Evolutionary conservation across 2,113 vertebrate genomes (phyloP), one percentile per base, ranked within the genome.

Genomic region (Phrynocephalus versicolor): DNA sequence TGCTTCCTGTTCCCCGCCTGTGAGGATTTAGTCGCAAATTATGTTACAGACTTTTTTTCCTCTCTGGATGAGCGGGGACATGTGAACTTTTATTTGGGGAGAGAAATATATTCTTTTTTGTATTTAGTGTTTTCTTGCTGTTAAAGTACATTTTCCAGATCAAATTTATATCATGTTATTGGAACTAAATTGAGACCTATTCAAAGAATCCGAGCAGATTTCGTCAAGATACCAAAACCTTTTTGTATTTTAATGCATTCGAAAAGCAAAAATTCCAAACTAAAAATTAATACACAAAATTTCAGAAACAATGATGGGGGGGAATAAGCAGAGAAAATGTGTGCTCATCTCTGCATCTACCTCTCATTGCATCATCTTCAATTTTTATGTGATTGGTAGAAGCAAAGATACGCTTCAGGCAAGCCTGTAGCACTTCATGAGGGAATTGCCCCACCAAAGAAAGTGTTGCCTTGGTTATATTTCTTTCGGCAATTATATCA

Each of bases 341-440:
- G 16, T 13, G 30, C 23, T 1, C 0, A 6, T 65, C 73, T 1
- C 85, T 65, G 70, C 23, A n/a, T 51, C 83, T 57, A 71, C 67
- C 27, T n/a, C 39, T 80, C 27, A 18, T 58, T 79, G 16, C 23
- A 39, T 14, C 13, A 79, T 39, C 37, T 27, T 67, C 19, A 37
- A 19, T 39, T n/a, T 37, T 37, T 1, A 7, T 62, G 10, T 73
- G 41, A 58, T 58, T 3, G 41, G 21, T n/a, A 21, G 0, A 0
- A 57, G 62, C 18, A 88, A 77, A 69, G 5, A 18, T 0, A 0
- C 2, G 37, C 33, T 89, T 33, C 45, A 39, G 51, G 39, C 1
- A 0, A 72, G 41, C 65, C 37, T 78, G 82, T 81, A 2, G 0
- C 35, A 33, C 62, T 27, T 62, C 37, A 21, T 41, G 15, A 0